Percentiles rank a stretch among this genome's conserved stretches.
These are phyloP conservation scores for Trichonephila inaurata DNA, from an alignment of 1,140 invertebrate species.

Conservation along the genomic window DNA sequence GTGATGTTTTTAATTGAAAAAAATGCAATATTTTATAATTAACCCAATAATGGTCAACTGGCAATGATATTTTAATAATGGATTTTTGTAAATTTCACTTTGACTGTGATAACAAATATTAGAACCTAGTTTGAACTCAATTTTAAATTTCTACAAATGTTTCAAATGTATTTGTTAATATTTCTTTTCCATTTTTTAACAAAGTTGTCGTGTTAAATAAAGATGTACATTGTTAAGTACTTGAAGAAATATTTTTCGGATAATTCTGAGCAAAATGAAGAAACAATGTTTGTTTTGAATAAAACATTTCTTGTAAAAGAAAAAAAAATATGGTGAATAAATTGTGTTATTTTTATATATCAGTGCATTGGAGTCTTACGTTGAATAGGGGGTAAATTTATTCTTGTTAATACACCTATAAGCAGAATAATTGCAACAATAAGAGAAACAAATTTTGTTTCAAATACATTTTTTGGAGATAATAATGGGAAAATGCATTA, in stretches of 20 bases:
- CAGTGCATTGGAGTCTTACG: too few relatives aligned
- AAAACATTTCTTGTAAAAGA: neutral
- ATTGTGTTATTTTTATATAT: too few relatives aligned
- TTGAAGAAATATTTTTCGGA: neutral
- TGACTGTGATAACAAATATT: conserved; percentile 2
- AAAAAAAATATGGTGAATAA: neutral
- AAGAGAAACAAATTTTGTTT: too few relatives aligned
- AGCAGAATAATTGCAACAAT: too few relatives aligned
- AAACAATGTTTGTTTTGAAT: neutral
- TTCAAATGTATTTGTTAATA: neutral
- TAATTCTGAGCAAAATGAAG: neutral
- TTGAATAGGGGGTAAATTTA: too few relatives aligned
- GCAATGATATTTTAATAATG: neutral
- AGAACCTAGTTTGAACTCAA: neutral
- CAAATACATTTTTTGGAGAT: too few relatives aligned
- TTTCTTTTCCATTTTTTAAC: neutral
- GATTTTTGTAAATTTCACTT: neutral
- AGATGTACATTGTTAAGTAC: neutral
- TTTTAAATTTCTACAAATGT: neutral
- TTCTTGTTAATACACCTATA: too few relatives aligned
- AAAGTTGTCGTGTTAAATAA: neutral
- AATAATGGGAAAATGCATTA: too few relatives aligned
- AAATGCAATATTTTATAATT: neutral
- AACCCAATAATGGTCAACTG: neutral
- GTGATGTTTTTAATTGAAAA: neutral